These are phyloP conservation scores for Hoplostethus mediterraneus DNA, from an alignment of 2,797 vertebrate species.

Conservation along the genomic window DNA sequence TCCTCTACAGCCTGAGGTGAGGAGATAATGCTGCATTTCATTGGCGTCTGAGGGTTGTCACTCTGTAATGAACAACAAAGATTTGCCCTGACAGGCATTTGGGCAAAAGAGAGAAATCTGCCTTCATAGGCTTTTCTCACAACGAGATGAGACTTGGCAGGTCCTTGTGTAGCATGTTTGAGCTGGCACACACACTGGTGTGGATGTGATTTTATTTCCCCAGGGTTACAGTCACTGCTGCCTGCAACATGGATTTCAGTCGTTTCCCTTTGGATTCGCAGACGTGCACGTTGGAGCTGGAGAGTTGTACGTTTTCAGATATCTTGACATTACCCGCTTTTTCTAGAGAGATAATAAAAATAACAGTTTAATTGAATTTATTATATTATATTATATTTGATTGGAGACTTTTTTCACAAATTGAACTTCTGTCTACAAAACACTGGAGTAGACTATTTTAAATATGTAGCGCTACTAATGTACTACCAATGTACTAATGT, in stretches of 20 bases:
- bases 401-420: no score
- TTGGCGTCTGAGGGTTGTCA: no score
- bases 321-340: not conserved
- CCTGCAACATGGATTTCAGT: constrained; percentile 98
- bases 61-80: not conserved
- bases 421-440: no score
- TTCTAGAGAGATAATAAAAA: not conserved
- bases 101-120: not conserved
- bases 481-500: no score
- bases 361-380: not conserved
- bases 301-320: constrained; percentile 89
- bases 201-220: constrained; percentile 41
- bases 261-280: constrained; percentile 95
- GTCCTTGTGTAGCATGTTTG: not conserved
- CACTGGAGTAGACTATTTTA: no score
- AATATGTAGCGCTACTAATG: no score
- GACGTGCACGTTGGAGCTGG: constrained; percentile 94
- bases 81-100: not conserved
- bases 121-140: not conserved
- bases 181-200: constrained; percentile 23
- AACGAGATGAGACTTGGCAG: constrained; percentile 22
- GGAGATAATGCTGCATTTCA: not conserved
- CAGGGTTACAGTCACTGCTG: constrained; percentile 95
- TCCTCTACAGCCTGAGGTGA: constrained; percentile 98
- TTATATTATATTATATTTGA: no score